These are phyloP conservation scores for Collichthys lucidus DNA, from an alignment of 2,113 vertebrate genomes.

Conservation along the genomic window DNA sequence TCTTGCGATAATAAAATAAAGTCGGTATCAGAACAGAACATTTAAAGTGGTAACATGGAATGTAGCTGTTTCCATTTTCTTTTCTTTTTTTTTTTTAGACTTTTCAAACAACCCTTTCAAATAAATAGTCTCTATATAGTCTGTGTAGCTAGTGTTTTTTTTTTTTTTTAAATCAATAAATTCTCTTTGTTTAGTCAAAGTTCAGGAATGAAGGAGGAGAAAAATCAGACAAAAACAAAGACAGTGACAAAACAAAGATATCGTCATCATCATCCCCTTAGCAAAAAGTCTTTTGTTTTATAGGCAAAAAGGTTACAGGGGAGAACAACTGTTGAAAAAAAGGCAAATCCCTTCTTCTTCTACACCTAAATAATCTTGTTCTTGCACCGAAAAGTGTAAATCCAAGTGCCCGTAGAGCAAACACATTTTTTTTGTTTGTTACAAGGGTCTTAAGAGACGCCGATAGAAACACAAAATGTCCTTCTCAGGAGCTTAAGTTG, in stretches of 20 bases:
- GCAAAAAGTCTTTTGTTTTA: constrained; percentile 50
- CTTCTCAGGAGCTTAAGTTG: constrained; percentile 54
- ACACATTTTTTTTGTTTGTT: constrained; percentile 41
- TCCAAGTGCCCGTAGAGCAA: constrained; percentile 58
- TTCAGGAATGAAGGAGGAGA: constrained; percentile 78
- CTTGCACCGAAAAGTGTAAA: constrained; percentile 57
- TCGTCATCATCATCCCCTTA: constrained; percentile 43
- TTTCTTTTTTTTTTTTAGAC: constrained; percentile 6
- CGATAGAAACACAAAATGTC: constrained; percentile 61
- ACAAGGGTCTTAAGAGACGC: constrained; percentile 45
- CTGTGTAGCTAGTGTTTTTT: constrained; percentile 74
- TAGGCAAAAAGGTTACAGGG: constrained; percentile 48
- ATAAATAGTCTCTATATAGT: constrained; percentile 83
- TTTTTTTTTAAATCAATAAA: constrained; percentile 67
- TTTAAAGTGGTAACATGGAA: constrained; percentile 82
- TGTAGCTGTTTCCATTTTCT: constrained; percentile 73
- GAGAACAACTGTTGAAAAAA: constrained; percentile 54
- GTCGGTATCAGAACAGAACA: constrained; percentile 74
- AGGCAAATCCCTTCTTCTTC: constrained; percentile 78
- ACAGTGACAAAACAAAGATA: constrained; percentile 58
- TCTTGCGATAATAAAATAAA: constrained; percentile 80
- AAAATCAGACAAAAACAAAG: constrained; percentile 61
- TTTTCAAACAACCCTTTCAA: constrained; percentile 72
- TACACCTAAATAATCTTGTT: constrained; percentile 61
- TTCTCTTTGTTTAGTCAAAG: constrained; percentile 72